Base-by-base conservation (phyloP, 1,140 invertebrate species). In the Drosophila insularis region DNA sequence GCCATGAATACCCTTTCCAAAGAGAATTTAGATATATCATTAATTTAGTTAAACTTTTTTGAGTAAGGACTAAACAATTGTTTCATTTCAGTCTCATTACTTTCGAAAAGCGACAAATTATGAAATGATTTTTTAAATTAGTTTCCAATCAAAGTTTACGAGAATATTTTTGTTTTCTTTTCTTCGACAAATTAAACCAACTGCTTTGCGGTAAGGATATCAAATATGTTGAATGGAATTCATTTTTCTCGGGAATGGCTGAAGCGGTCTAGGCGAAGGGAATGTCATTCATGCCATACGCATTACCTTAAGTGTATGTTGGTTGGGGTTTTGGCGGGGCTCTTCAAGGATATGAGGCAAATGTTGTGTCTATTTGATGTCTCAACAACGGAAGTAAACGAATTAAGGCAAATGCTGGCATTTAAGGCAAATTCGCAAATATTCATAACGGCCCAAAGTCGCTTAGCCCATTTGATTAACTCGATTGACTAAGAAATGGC, bases 211-310 rank as follows among this genome's bases (percentile, higher is more conserved):
- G 43, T 50, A 4, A 50, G 43, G 17, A 21, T 21, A 50, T 50
- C 17, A 50, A 21, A 58, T 19, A 58, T 58, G 55, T 19, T 58
- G 55, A 31, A n/a, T 19, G 55, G 55, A 58, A 58, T 58, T 58
- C 17, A 35, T 35, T 58, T 31, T 58, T 50, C 17, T 50, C 43
- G 43, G 43, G 7, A 19, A 3, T 2, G 7, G 43, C 5, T 43
- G 43, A 7, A 27, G 7, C 8, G 14, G 14, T 46, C 43, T 46
- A 46, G 19, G 43, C 4, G 43, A 35, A 35, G 43, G 43, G 37
- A 40, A 64, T 71, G 53, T 69, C 60, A 71, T 72, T 62, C 43
- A 74, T 73, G 62, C 63, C 70, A 17, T 39, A 55, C 43, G 27
- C 69, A 60, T 58, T 58, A 58, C 55, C 17, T 17, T 11, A 58